Evolutionary conservation across 2,888 invertebrate genomes (phyloP).

Genomic region (Heterodera filipjevi): DNA sequence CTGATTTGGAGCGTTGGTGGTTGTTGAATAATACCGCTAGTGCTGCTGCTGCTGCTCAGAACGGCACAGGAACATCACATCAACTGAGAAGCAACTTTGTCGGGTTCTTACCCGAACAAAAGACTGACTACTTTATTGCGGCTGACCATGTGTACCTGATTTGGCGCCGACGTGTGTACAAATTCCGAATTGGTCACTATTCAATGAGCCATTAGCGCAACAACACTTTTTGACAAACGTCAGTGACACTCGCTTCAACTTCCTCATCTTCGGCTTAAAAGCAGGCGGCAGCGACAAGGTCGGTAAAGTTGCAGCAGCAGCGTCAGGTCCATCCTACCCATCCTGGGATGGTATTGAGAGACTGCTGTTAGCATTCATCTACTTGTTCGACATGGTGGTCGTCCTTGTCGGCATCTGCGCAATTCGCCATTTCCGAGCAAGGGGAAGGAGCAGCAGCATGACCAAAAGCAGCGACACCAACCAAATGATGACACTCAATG

Average conservation of each 20-base stretch:
- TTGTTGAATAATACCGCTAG: background rate
- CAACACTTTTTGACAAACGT: background rate
- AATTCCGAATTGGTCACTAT: background rate
- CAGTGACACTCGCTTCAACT: background rate
- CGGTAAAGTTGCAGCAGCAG: too few species aligned
- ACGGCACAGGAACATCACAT: too few species aligned
- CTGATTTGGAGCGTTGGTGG: background rate
- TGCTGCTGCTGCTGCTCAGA: too few species aligned
- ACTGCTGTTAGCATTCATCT: too few species aligned
- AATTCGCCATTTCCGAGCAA: too few species aligned
- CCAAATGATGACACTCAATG: too few species aligned
- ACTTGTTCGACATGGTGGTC: too few species aligned
- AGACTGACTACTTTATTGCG: background rate
- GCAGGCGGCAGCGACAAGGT: background rate
- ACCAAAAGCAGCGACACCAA: too few species aligned
- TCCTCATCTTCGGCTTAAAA: background rate
- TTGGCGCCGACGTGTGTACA: background rate
- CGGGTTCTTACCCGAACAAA: background rate
- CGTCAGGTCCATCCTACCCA: too few species aligned
- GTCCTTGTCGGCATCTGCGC: too few species aligned
- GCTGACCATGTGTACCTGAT: background rate
- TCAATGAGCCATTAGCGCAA: background rate
- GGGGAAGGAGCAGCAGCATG: too few species aligned
- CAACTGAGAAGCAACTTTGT: background rate
- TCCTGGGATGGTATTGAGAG: too few species aligned